phyloP scores from a whole-genome alignment of 2,888 invertebrate species.

The Caradrina clavipalpis region DNA sequence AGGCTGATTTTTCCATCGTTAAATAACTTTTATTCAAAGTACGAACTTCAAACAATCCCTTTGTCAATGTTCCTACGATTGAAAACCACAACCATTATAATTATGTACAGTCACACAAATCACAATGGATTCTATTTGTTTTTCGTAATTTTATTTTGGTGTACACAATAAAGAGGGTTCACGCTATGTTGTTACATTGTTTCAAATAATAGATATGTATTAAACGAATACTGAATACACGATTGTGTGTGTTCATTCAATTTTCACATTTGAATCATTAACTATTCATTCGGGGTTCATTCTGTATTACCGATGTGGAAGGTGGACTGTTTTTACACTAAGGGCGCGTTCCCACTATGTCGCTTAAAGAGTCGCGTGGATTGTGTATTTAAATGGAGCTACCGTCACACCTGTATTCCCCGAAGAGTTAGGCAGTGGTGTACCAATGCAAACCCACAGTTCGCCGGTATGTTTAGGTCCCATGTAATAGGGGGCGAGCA shows the following conservation, averaged over 20 bases:
- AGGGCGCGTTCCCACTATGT: no score
- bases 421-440: no score
- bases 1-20: no score
- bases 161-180: not conserved
- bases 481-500: no score
- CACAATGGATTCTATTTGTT: not conserved
- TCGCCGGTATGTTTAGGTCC: no score
- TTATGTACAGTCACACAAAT: not conserved
- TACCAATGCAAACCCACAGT: no score
- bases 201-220: slow-evolving; percentile 22
- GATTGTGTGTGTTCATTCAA: slow-evolving; percentile 2
- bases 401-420: no score
- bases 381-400: no score
- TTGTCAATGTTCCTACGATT: not conserved
- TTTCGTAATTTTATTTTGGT: not conserved
- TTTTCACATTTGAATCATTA: slow-evolving; percentile 16
- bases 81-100: not conserved
- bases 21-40: no score
- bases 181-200: not conserved
- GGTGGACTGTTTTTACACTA: not conserved
- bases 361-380: no score
- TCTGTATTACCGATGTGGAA: not conserved
- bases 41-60: not conserved
- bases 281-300: slow-evolving; percentile 16
- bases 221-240: slow-evolving; percentile 21